These are phyloP conservation scores for Hylyphantes graminicola DNA, from an alignment of 1,140 invertebrate species.

Conservation along the genomic window DNA sequence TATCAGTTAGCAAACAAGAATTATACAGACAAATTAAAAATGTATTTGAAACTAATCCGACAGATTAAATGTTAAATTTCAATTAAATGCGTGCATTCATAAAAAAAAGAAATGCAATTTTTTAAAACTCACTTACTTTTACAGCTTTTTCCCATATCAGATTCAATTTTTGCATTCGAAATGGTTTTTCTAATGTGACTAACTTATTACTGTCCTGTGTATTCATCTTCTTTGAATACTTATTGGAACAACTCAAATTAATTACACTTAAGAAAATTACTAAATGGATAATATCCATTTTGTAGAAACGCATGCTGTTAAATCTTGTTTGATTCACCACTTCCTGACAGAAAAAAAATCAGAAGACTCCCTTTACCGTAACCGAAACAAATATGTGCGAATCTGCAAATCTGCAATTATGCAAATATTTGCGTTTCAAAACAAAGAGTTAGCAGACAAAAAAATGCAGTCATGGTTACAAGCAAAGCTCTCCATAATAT, in stretches of 20 bases:
- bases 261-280: slow-evolving; percentile 15
- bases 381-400: not conserved
- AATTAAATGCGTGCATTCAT: too few species aligned
- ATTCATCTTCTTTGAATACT: slow-evolving; percentile 75
- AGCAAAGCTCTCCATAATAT: too few species aligned
- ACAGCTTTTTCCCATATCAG: slow-evolving; percentile 85
- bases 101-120: too few species aligned
- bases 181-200: slow-evolving; percentile 79
- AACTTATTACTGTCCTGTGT: slow-evolving; percentile 60
- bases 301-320: not conserved
- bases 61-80: too few species aligned
- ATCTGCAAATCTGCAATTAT: not conserved
- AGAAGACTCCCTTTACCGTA: not conserved
- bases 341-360: slow-evolving; percentile 6
- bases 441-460: not conserved
- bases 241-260: slow-evolving; percentile 64
- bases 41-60: too few species aligned
- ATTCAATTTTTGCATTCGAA: slow-evolving; percentile 87
- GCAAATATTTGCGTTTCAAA: too few species aligned
- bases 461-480: too few species aligned
- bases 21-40: too few species aligned
- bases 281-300: slow-evolving; percentile 1
- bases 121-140: slow-evolving; percentile 77
- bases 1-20: too few species aligned
- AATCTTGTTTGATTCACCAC: not conserved